Conservation (phyloP, 1,140 invertebrate species). For the Meloidogyne exigua region DNA sequence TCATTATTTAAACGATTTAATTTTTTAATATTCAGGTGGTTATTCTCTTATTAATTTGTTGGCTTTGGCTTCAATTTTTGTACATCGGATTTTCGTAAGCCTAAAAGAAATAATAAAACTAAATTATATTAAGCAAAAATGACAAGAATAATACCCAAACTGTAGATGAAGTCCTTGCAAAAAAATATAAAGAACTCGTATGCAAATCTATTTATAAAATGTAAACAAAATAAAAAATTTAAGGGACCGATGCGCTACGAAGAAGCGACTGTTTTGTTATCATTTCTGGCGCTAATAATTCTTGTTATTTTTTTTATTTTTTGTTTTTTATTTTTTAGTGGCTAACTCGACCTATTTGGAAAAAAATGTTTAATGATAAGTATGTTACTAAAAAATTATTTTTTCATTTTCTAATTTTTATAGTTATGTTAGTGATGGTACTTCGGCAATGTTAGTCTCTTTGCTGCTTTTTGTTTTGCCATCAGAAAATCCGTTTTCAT, state of each 20-base stretch:
- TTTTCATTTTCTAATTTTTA: background rate
- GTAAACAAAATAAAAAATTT: background rate
- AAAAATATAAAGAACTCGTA: background rate
- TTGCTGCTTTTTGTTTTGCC: constrained; percentile 52
- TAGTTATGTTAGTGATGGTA: constrained; percentile 49
- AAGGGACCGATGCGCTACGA: constrained; percentile 71
- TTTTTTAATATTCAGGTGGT: constrained; percentile 63
- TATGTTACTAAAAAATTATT: background rate
- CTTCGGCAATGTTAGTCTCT: constrained; percentile 46
- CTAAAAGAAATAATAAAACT: constrained; percentile 23
- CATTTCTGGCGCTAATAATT: constrained; percentile 77
- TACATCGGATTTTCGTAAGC: constrained; percentile 70
- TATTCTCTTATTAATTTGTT: constrained; percentile 72
- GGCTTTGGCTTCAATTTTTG: constrained; percentile 71
- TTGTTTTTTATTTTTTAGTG: constrained; percentile 66
- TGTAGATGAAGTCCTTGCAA: background rate
- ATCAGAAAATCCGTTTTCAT: constrained; percentile 49
- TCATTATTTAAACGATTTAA: background rate
- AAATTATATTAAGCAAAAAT: background rate
- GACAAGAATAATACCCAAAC: background rate
- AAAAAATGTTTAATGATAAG: constrained; percentile 60
- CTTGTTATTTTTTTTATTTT: constrained; percentile 63
- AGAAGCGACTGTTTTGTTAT: constrained; percentile 73
- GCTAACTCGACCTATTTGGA: constrained; percentile 80
- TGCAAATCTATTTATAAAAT: background rate